These are phyloP conservation scores for Hydrolagus colliei DNA, from an alignment of 2,797 vertebrate species.

Conservation along the genomic window DNA sequence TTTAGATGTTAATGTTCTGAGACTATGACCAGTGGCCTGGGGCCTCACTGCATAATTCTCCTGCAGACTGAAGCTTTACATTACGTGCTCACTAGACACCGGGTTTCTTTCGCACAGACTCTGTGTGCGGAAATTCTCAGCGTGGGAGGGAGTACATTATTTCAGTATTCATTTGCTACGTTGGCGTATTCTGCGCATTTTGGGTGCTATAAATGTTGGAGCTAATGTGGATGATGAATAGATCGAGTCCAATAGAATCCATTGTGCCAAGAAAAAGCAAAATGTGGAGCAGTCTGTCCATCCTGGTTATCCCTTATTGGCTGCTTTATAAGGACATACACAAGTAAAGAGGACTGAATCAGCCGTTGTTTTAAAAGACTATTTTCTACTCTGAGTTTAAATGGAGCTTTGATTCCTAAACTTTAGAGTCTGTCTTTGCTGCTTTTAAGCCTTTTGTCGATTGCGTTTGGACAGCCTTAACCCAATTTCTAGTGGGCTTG, in stretches of 20 bases:
- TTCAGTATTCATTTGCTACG: background rate
- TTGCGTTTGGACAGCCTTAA: background rate
- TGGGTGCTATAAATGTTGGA: background rate
- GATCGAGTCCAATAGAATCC: background rate
- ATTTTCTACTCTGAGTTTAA: background rate
- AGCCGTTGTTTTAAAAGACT: background rate
- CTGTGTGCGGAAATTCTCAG: background rate
- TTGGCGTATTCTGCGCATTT: background rate
- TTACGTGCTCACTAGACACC: background rate
- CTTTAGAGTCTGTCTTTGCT: background rate
- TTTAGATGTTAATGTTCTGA: background rate
- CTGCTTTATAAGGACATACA: background rate
- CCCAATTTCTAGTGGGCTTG: background rate
- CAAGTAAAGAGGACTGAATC: background rate
- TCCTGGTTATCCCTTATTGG: background rate
- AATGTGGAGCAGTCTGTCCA: background rate
- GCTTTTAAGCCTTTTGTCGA: no score
- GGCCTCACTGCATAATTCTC: background rate
- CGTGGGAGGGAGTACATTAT: background rate
- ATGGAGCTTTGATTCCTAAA: background rate
- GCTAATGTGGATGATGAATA: background rate
- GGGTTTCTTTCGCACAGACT: background rate
- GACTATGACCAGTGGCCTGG: background rate
- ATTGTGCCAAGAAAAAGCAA: background rate
- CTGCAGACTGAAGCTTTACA: background rate